Percentiles rank a stretch among this genome's conserved stretches.
Conservation (phyloP, 2,888 invertebrate species). For the Cryptophagus acutangulus region DNA sequence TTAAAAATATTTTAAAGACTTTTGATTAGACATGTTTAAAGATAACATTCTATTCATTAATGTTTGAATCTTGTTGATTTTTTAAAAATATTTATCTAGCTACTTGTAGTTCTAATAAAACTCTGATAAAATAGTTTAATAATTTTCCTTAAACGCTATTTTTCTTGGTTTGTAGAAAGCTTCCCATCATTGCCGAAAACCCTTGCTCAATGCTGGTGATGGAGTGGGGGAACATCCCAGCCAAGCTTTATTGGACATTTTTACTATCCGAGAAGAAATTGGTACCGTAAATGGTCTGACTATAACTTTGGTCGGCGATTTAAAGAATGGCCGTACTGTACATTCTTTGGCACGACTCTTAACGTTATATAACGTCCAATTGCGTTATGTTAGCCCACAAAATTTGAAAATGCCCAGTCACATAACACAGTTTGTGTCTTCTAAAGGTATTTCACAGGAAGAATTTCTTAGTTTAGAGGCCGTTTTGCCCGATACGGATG, state of each 20-base stretch:
- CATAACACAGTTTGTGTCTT: constrained; percentile 71
- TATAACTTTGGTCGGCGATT: constrained; percentile 96
- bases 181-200: constrained; percentile 76
- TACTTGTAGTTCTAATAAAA: no score
- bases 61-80: no score
- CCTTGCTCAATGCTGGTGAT: constrained; percentile 97
- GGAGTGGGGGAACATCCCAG: constrained; percentile 97
- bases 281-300: constrained; percentile 97
- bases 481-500: constrained; percentile 89
- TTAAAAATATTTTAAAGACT: no score
- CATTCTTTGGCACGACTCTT: constrained; percentile 93
- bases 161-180: no score
- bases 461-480: constrained; percentile 71
- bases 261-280: constrained; percentile 97
- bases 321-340: constrained; percentile 96
- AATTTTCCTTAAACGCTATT: no score
- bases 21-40: no score
- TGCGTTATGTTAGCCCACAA: constrained; percentile 86
- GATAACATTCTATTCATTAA: no score
- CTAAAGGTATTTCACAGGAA: constrained; percentile 75
- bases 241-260: constrained; percentile 94
- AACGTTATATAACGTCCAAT: constrained; percentile 87
- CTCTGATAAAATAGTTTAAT: no score
- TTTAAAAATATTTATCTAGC: no score
- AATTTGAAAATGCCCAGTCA: constrained; percentile 88